Conservation (phyloP, 2,113 vertebrate genomes). For the Gymnogyps californianus region DNA sequence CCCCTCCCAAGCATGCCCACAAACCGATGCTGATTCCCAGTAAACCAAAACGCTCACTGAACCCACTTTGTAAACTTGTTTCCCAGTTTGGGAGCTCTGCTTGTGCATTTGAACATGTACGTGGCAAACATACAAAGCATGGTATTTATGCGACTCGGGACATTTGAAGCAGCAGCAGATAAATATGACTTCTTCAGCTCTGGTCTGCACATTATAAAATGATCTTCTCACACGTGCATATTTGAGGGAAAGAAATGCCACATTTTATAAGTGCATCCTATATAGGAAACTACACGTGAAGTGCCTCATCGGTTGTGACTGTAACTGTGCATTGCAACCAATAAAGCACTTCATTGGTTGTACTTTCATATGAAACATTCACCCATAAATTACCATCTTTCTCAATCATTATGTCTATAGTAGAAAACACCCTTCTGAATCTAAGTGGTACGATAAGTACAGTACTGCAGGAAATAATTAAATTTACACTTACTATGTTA, state of each 20-base stretch:
- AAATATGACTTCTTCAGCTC: background rate
- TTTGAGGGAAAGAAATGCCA: background rate
- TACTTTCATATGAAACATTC: background rate
- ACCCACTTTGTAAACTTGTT: background rate
- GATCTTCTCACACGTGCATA: background rate
- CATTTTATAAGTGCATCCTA: rapidly evolving
- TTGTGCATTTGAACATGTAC: rapidly evolving
- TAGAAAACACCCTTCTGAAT: background rate
- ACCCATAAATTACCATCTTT: background rate
- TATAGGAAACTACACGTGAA: background rate
- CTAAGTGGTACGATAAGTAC: background rate
- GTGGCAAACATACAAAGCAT: background rate
- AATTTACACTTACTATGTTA: background rate
- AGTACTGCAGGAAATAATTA: background rate
- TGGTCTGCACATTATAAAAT: background rate
- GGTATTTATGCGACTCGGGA: background rate
- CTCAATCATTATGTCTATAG: background rate
- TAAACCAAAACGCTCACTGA: background rate
- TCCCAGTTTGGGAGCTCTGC: background rate
- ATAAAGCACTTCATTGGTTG: background rate
- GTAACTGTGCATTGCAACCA: background rate
- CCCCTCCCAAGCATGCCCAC: background rate
- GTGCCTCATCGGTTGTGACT: background rate
- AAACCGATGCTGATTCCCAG: background rate
- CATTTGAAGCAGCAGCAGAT: background rate